These are phyloP conservation scores for Tragelaphus imberbis DNA, from an alignment of 2,113 vertebrate species.

Conservation along the genomic window DNA sequence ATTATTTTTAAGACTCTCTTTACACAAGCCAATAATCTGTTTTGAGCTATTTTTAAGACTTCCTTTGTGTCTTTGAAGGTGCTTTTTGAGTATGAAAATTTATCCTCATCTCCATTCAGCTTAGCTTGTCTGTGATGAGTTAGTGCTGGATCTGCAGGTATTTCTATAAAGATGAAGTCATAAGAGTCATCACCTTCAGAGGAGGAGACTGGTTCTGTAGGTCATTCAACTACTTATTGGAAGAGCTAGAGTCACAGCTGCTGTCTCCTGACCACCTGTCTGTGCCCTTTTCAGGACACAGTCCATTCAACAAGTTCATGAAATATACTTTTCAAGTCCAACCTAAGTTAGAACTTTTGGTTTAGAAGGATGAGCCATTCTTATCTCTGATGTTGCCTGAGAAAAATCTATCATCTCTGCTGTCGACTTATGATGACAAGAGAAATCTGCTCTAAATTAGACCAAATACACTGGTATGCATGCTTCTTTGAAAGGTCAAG, in stretches of 20 bases:
- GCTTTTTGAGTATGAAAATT: background rate
- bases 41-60: background rate
- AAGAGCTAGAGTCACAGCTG: background rate
- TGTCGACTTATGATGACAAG: background rate
- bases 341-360: background rate
- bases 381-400: background rate
- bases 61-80: background rate
- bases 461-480: background rate
- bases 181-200: background rate
- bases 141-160: background rate
- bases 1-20: background rate
- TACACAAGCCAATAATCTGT: background rate
- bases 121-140: background rate
- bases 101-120: background rate
- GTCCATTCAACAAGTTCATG: background rate
- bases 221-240: background rate
- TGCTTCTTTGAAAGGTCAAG: background rate
- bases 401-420: background rate
- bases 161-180: background rate
- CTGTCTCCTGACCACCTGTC: background rate
- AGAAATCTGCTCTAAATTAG: background rate
- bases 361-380: background rate
- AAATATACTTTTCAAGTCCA: background rate
- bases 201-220: background rate
- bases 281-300: background rate